Conservation (phyloP, 2,113 vertebrate genomes). For the Delphinapterus leucas region DNA sequence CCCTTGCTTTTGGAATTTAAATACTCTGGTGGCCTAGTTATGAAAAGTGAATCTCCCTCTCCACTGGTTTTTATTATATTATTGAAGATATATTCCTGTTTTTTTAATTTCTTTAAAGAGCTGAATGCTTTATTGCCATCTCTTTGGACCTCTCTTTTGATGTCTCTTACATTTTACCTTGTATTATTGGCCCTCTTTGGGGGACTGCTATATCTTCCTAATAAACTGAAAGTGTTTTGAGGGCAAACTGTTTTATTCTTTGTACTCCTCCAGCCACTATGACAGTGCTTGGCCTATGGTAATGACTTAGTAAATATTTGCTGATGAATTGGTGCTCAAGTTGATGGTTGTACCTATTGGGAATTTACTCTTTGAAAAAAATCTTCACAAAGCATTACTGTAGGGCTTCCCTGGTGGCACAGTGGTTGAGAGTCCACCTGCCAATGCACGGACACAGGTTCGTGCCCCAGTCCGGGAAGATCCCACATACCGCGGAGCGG, state of each 20-base stretch:
- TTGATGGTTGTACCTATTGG: not conserved
- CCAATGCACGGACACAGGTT: no score
- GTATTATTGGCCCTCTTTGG: not conserved
- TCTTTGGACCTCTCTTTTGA: not conserved
- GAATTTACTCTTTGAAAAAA: not conserved
- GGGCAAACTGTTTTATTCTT: not conserved
- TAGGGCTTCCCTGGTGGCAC: no score
- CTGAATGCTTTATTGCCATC: not conserved
- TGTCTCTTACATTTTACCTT: not conserved
- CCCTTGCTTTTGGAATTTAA: slow-evolving; percentile 39
- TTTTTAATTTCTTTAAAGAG: slow-evolving; percentile 16
- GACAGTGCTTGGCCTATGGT: not conserved
- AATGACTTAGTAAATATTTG: not conserved
- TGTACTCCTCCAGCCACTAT: not conserved
- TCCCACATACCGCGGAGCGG: no score
- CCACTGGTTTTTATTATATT: not conserved
- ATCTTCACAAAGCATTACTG: not conserved
- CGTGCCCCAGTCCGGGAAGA: no score
- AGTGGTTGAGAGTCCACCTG: no score
- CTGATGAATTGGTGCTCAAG: not conserved
- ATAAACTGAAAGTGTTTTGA: not conserved
- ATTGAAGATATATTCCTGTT: not conserved
- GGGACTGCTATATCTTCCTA: not conserved
- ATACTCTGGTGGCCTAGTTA: slow-evolving; percentile 33
- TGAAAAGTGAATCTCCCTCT: slow-evolving; percentile 20